These are phyloP conservation scores for Lamproptera curius DNA, from an alignment of 2,888 invertebrate species.

Conservation along the genomic window DNA sequence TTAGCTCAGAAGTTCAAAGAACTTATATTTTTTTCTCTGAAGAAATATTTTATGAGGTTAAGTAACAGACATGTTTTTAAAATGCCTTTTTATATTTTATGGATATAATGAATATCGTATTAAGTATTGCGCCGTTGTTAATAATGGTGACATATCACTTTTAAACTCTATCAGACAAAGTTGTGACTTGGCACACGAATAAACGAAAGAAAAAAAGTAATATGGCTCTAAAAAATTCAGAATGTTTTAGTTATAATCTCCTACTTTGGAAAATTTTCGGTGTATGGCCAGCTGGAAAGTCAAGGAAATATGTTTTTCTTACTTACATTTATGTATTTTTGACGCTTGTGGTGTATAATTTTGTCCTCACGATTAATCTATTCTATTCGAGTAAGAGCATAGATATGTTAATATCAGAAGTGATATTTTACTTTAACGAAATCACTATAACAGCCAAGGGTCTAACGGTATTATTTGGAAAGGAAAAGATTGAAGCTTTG, in stretches of 20 bases:
- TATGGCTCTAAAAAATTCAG: constrained; percentile 2
- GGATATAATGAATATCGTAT: no score
- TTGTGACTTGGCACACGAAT: no score
- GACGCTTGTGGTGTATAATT: constrained; percentile 5
- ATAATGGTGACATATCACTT: no score
- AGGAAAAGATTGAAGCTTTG: constrained; percentile 31
- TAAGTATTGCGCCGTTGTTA: no score
- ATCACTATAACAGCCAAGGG: constrained; percentile 33
- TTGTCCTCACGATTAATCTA: constrained; percentile 6
- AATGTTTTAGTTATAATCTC: constrained; percentile 14
- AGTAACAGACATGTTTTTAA: no score
- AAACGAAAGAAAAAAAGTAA: not conserved
- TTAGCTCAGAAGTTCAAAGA: no score
- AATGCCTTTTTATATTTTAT: no score
- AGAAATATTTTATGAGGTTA: no score
- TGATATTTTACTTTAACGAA: constrained; percentile 25
- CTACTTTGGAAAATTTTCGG: constrained; percentile 21
- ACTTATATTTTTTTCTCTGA: no score
- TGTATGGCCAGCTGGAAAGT: constrained; percentile 16
- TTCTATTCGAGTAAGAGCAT: constrained; percentile 5
- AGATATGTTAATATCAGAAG: constrained; percentile 5
- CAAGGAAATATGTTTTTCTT: constrained; percentile 15
- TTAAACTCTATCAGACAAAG: no score
- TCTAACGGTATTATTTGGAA: constrained; percentile 39
- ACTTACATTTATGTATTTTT: not conserved